Evolutionary conservation across 2,888 invertebrate species (phyloP).

Genomic region (Salpingus planirostris): DNA sequence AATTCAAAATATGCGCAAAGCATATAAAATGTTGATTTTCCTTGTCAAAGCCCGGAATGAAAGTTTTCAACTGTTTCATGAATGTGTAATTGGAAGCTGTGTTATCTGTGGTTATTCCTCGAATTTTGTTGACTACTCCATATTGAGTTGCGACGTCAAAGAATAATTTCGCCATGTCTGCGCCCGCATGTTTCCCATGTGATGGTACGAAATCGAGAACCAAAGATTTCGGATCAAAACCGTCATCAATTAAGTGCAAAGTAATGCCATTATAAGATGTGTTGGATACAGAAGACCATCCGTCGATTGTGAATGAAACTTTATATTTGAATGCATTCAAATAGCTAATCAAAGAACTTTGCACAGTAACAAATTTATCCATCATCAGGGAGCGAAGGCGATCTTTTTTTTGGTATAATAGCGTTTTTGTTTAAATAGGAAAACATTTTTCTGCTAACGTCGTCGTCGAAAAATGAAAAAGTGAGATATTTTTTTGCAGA

Average conservation of each 20-base stretch:
- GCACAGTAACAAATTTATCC: constrained; percentile 1
- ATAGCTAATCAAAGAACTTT: constrained; percentile 6
- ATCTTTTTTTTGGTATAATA: constrained; percentile 4
- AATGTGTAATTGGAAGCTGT: constrained; percentile 4
- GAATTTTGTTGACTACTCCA: not conserved
- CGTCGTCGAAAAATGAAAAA: no score
- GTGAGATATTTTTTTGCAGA: no score
- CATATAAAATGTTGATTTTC: constrained; percentile 4
- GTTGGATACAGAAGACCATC: constrained; percentile 18
- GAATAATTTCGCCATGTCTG: constrained; percentile 13
- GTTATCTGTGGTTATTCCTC: constrained; percentile 5
- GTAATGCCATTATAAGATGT: constrained; percentile 21
- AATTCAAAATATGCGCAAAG: constrained; percentile 7
- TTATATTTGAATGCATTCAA: constrained; percentile 15
- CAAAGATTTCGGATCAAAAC: constrained; percentile 18
- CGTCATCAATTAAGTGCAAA: constrained; percentile 18
- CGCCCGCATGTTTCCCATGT: constrained; percentile 19
- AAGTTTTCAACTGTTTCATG: not conserved
- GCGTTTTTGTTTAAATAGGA: not conserved
- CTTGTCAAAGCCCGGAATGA: constrained; percentile 1
- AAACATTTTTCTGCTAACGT: not conserved
- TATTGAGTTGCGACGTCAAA: not conserved
- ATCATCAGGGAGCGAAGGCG: constrained; percentile 6
- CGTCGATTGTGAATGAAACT: constrained; percentile 21
- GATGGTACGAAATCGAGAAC: constrained; percentile 21